A percentile compares a stretch with the other conserved stretches of the same genome.
These are phyloP conservation scores for Coendou prehensilis DNA, from an alignment of 2,797 vertebrate genomes.

Conservation along the genomic window DNA sequence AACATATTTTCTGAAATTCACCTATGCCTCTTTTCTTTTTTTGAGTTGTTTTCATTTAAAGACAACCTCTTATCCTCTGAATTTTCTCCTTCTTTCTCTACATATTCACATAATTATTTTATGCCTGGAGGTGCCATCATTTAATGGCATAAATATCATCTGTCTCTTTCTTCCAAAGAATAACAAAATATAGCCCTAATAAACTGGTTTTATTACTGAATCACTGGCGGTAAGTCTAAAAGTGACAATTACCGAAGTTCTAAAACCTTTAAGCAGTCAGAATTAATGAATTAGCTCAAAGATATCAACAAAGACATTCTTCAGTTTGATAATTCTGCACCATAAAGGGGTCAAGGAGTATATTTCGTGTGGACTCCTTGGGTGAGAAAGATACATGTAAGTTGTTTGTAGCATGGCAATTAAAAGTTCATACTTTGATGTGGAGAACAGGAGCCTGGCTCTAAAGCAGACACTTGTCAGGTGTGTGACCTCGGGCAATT, in stretches of 20 bases:
- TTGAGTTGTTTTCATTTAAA: neutral
- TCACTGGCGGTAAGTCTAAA: slow-evolving; percentile 55
- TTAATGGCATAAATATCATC: slow-evolving; percentile 38
- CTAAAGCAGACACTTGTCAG: neutral
- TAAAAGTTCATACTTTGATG: neutral
- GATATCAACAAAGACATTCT: slow-evolving; percentile 8
- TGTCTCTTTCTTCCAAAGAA: slow-evolving; percentile 37
- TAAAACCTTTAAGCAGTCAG: slow-evolving; percentile 34
- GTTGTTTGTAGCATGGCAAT: neutral
- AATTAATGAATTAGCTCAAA: slow-evolving; percentile 60
- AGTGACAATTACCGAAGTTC: slow-evolving; percentile 22
- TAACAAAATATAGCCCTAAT: slow-evolving; percentile 5
- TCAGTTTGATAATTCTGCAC: slow-evolving; percentile 32
- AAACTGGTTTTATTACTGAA: slow-evolving; percentile 59
- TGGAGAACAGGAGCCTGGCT: neutral
- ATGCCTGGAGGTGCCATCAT: slow-evolving; percentile 47
- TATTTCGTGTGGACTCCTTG: neutral
- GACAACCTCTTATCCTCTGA: neutral
- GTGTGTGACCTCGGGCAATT: neutral
- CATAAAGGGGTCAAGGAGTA: neutral
- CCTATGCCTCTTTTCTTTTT: neutral
- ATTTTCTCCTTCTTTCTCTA: neutral
- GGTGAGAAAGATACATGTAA: neutral
- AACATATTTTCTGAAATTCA: neutral
- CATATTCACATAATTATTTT: slow-evolving; percentile 38